phyloP scores from a whole-genome alignment of 1,140 invertebrate genomes.

The Holcopasites calliopsidis region DNA sequence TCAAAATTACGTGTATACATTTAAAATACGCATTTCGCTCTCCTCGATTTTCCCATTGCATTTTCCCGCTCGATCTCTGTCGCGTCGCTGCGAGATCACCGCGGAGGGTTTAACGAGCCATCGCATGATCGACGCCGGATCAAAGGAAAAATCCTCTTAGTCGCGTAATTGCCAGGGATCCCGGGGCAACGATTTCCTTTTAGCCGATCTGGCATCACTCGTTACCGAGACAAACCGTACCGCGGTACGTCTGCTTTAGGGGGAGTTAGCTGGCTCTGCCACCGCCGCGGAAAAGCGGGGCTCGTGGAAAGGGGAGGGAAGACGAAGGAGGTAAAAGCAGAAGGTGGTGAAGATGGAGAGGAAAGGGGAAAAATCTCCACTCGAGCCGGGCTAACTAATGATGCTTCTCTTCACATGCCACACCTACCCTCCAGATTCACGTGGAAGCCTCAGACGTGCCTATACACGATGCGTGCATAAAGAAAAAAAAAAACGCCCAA shows the following conservation, averaged over 20 bases:
- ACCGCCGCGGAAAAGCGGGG: neutral
- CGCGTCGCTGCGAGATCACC: neutral
- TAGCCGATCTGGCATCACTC: neutral
- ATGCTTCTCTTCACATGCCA: constrained; percentile 65
- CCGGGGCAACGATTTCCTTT: constrained; percentile 1
- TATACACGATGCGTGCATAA: constrained; percentile 22
- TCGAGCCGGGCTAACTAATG: constrained; percentile 68
- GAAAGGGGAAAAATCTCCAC: constrained; percentile 47
- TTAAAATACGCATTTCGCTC: no score
- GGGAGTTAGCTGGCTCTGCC: neutral
- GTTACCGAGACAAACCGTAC: constrained; percentile 9
- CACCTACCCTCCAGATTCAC: constrained; percentile 56
- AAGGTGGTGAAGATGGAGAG: constrained; percentile 34
- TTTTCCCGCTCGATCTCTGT: neutral
- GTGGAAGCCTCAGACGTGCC: constrained; percentile 60
- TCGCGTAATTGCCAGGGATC: constrained; percentile 37
- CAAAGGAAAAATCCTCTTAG: constrained; percentile 38
- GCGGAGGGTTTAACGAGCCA: constrained; percentile 19
- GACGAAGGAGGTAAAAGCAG: constrained; percentile 2
- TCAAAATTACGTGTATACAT: no score
- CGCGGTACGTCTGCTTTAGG: constrained; percentile 23
- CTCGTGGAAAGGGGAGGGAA: neutral
- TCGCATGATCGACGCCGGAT: constrained; percentile 16
- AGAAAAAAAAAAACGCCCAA: constrained; percentile 1
- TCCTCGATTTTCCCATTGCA: neutral